Percentiles rank a stretch among this genome's conserved stretches.
Evolutionary conservation across 2,113 vertebrate species (phyloP).

Genomic region (Glareola pratincola): DNA sequence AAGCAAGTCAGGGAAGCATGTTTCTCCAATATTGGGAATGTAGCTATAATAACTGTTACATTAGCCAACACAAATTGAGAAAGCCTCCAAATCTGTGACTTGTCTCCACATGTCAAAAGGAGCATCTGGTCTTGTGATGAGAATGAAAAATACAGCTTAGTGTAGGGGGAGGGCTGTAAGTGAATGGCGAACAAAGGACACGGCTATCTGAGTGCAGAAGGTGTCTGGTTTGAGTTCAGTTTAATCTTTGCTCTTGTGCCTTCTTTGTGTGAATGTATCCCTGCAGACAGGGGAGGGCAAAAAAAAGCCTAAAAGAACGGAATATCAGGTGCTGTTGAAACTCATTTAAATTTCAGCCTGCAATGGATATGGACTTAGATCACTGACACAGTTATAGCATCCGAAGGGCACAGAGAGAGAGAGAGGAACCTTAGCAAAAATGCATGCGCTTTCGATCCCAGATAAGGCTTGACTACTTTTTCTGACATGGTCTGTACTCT

Average conservation of each 20-base stretch:
- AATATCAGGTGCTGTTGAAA: neutral
- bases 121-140: slow-evolving; percentile 37
- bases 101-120: slow-evolving; percentile 54
- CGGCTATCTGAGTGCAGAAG: neutral
- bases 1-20: slow-evolving; percentile 38
- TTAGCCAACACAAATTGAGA: slow-evolving; percentile 61
- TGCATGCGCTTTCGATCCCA: neutral
- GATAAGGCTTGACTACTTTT: neutral
- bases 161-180: neutral
- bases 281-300: neutral
- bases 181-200: slow-evolving; percentile 13
- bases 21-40: slow-evolving; percentile 48
- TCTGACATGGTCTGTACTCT: neutral
- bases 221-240: slow-evolving; percentile 17
- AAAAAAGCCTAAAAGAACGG: neutral
- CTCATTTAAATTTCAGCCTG: neutral
- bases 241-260: slow-evolving; percentile 11
- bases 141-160: slow-evolving; percentile 36
- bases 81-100: slow-evolving; percentile 52
- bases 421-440: neutral
- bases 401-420: neutral
- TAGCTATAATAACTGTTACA: slow-evolving; percentile 57
- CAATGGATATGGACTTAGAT: neutral
- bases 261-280: neutral
- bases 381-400: neutral